Base-by-base conservation (phyloP, 2,113 vertebrate species). In the Vidua chalybeata region DNA sequence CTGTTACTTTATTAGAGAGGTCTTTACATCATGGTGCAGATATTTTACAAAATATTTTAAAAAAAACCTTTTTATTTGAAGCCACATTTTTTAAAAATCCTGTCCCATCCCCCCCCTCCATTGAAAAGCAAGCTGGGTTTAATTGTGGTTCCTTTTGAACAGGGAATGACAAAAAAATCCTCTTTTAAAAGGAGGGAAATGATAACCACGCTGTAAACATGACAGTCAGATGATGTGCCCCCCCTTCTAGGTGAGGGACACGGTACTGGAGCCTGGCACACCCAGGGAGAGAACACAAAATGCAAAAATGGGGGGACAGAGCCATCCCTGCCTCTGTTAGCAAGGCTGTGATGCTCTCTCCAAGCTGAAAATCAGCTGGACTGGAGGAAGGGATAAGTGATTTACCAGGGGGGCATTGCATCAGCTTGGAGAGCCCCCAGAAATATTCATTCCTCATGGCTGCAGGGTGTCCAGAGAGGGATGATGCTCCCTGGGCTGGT, bases 1-100 rank as follows among this genome's bases (percentile, higher is more conserved):
- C 73, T 93, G 94, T 97, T 98, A 97, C 89, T 98, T 98, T 98
- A 98, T 98, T 98, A 97, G 94, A 96, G 96, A 94, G 86, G 61
- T 96, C 87, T 97, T 97, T 95, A 98, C 94, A 97, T 90, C 90
- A 56, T 13, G 79, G 71, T 75, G 87, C 89, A 92, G 86, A 78
- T 54, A 81, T 37, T 95, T 96, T 92, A 96, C 81, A 96, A 96
- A 97, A 90, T 43, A 93, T 39, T 66, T 2, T 0, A n/a, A 7
- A 45, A 89, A 95, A 82, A 2, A 1, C 8, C 12, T 67, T 96
- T 92, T 58, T 77, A 92, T 92, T 91, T 33, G 68, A 96, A 96
- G 72, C 71, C 76, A 54, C 21, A 4, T 68, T 84, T 79, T 55
- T 55, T 17, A 97, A 96, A 97, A 97, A 94, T 87, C 27, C 59